phyloP scores from a whole-genome alignment of 2,797 vertebrate genomes.

The Thaleichthys pacificus region DNA sequence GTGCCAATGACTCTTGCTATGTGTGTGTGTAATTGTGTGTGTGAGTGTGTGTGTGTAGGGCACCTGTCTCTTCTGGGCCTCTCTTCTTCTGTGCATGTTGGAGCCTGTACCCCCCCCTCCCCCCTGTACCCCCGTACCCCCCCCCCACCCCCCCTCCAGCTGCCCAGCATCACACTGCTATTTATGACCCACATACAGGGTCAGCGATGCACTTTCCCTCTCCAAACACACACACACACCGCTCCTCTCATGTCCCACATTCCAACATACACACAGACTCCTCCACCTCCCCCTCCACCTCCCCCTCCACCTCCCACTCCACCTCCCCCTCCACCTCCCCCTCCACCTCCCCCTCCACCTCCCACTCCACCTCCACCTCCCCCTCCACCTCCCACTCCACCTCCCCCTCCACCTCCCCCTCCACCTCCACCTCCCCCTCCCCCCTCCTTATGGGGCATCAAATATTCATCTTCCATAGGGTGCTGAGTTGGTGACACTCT shows the following conservation, averaged over 20 bases:
- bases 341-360: no score
- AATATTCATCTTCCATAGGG: conserved; percentile 73
- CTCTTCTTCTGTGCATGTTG: conserved; percentile 9
- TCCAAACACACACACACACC: conserved; percentile 5
- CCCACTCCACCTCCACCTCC: no score
- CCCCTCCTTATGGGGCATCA: conserved; percentile 63
- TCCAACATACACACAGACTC: background rate
- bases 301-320: no score
- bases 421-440: no score
- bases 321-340: no score
- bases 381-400: no score
- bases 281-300: background rate
- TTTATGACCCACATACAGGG: conserved; percentile 9
- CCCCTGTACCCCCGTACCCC: background rate
- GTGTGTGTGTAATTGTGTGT: conserved; percentile 18
- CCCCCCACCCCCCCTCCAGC: conserved; percentile 16
- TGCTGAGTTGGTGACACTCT: conserved; percentile 36
- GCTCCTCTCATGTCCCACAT: conserved; percentile 13
- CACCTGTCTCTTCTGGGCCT: conserved; percentile 13
- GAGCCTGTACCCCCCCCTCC: conserved; percentile 1
- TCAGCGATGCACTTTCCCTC: conserved; percentile 7
- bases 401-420: no score
- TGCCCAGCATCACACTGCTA: conserved; percentile 12
- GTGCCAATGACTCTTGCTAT: background rate
- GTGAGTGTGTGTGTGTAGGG: background rate